phyloP scores from a whole-genome alignment of 2,113 vertebrate genomes.

The Tapirus terrestris region DNA sequence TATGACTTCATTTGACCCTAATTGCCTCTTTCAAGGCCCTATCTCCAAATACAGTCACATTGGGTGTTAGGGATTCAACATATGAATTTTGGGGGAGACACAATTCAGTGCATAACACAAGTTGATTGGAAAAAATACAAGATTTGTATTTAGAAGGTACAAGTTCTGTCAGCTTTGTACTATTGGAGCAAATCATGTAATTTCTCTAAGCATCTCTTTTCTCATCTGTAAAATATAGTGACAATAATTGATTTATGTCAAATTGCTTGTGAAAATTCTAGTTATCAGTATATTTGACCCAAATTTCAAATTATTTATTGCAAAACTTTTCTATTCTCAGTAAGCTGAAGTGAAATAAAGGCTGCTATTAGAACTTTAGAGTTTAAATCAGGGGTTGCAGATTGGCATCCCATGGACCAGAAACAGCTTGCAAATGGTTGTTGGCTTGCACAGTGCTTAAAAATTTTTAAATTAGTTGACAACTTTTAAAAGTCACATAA shows the following conservation, averaged over 20 bases:
- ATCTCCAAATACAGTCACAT: not conserved
- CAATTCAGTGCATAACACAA: not conserved
- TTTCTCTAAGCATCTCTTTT: slow-evolving; percentile 39
- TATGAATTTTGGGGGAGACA: not conserved
- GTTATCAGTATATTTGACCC: not conserved
- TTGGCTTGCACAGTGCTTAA: not conserved
- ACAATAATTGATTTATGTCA: slow-evolving; percentile 29
- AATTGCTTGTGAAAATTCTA: slow-evolving; percentile 37
- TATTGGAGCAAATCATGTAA: not conserved
- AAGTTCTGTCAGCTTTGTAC: slow-evolving; percentile 5
- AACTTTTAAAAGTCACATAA: slow-evolving; percentile 41
- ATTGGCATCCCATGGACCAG: not conserved
- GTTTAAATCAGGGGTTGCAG: not conserved
- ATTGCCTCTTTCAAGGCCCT: not conserved
- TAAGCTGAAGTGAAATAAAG: slow-evolving; percentile 14
- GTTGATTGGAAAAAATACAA: not conserved
- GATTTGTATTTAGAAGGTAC: slow-evolving; percentile 3
- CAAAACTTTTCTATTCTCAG: not conserved
- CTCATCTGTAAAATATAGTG: not conserved
- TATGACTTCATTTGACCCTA: not conserved
- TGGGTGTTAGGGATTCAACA: not conserved
- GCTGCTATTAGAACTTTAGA: not conserved
- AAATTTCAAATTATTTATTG: slow-evolving; percentile 38
- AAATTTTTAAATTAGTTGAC: not conserved
- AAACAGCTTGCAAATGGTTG: slow-evolving; percentile 29